Conservation (phyloP, 2,113 vertebrate species). For the Cyprinus carpio region DNA sequence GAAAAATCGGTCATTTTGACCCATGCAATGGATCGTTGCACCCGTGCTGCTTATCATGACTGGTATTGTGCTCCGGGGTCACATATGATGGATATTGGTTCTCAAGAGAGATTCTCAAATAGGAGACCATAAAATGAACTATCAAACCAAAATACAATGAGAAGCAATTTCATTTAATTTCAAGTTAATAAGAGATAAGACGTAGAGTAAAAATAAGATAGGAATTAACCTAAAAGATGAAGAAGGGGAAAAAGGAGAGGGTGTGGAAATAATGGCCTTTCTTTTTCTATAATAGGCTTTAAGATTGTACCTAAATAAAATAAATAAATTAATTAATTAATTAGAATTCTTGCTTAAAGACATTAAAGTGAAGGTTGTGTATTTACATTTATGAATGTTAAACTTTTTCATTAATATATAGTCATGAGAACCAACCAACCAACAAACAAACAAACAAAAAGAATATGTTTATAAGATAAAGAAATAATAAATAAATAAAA, state of each 20-base stretch:
- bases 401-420: not conserved
- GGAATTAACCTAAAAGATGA: not conserved
- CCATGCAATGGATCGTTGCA: too few species aligned
- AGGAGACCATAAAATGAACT: not conserved
- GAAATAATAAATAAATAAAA: not conserved
- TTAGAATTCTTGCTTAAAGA: not conserved
- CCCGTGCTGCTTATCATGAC: too few species aligned
- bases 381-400: not conserved
- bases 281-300: not conserved
- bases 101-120: not conserved
- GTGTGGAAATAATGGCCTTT: not conserved
- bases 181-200: too few species aligned
- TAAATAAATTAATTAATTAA: too few species aligned
- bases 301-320: not conserved
- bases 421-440: too few species aligned
- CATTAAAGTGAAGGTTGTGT: not conserved
- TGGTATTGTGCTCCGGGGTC: too few species aligned
- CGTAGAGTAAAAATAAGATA: too few species aligned
- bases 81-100: not conserved
- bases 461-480: not conserved
- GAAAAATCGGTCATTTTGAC: too few species aligned
- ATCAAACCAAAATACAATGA: too few species aligned
- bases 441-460: not conserved
- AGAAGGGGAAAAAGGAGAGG: too few species aligned
- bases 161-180: too few species aligned